Base-by-base conservation (phyloP, 2,113 vertebrate genomes). In the Raja brachyura region DNA sequence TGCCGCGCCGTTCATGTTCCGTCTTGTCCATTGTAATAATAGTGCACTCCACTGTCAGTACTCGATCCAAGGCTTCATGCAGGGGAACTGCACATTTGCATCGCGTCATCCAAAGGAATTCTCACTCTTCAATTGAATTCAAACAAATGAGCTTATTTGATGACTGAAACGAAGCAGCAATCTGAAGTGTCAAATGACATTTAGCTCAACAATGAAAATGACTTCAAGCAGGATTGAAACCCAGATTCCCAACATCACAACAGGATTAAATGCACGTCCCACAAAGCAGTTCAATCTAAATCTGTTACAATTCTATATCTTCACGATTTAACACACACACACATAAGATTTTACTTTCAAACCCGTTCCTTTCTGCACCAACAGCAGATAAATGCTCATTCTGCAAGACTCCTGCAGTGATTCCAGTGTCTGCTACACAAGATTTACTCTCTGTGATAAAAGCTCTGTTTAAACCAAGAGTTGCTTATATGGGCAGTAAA, bases 201-300 rank as follows among this genome's bases (percentile, higher is more conserved):
- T 31, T 88, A 66, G 83, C 56, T 88, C 83, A 66, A 88, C 61
- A 31, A 63, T 88, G 83, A 88, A 88, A 88, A 66, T 88, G 59
- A 31, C 59, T 66, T 61, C 59, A 31, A 63, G 59, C 13, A 63
- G 61, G 54, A 66, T 88, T 61, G 28, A 20, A 88, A 86, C 56
- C 28, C 61, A 63, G 83, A 86, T 86, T 31, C 83, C 56, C 56
- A 86, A 33, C 59, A 88, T 88, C 59, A 63, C 83, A 88, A 88
- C n/a, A 28, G 61, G 83, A 88, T 66, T 88, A 66, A n/a, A 7
- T 59, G 31, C 31, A 31, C 83, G 63, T 88, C 63, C 28, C 59
- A 18, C 59, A 88, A 88, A 88, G 59, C 83, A 31, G 31, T 63
- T 31, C 59, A 88, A 63, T 31, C 59, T 66, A 31, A 88, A 61